These are phyloP conservation scores for Dinocampus coccinellae DNA, from an alignment of 2,888 invertebrate genomes.

Conservation along the genomic window DNA sequence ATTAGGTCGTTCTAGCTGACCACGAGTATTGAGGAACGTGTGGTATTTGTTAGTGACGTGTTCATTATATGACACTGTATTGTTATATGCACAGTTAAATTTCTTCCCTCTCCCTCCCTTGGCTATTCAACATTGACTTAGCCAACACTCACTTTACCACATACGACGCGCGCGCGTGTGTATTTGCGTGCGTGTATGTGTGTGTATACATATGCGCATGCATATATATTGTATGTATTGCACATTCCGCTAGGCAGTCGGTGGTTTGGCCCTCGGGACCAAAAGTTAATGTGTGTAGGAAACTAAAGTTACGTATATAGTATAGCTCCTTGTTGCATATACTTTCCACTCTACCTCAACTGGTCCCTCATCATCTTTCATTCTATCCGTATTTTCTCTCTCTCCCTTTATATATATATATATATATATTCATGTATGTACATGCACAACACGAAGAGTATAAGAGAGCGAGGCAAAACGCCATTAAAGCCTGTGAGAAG, in stretches of 20 bases:
- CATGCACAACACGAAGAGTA: neutral
- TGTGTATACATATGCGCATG: no score
- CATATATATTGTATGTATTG: conserved; percentile 23
- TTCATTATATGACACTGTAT: conserved; percentile 29
- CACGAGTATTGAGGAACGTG: conserved; percentile 61
- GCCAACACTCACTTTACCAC: no score
- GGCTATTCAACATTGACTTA: no score
- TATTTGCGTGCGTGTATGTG: no score
- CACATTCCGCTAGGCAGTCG: conserved; percentile 21
- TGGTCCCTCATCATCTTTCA: neutral
- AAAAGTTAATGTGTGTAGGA: conserved; percentile 34
- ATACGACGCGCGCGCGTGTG: no score
- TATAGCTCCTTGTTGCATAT: neutral
- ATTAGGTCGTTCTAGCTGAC: conserved; percentile 61
- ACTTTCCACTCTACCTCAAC: neutral
- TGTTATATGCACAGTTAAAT: conserved; percentile 35
- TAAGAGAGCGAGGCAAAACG: conserved; percentile 4
- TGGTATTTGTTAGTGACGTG: conserved; percentile 59
- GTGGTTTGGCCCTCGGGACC: conserved; percentile 41
- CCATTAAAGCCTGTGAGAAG: conserved; percentile 17
- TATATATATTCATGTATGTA: neutral
- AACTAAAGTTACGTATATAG: conserved; percentile 31
- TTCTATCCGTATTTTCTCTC: conserved; percentile 7
- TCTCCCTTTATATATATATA: conserved; percentile 6
- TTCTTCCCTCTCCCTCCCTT: conserved; percentile 24